phyloP scores from a whole-genome alignment of 2,113 vertebrate species.

The Limnothrissa miodon region DNA sequence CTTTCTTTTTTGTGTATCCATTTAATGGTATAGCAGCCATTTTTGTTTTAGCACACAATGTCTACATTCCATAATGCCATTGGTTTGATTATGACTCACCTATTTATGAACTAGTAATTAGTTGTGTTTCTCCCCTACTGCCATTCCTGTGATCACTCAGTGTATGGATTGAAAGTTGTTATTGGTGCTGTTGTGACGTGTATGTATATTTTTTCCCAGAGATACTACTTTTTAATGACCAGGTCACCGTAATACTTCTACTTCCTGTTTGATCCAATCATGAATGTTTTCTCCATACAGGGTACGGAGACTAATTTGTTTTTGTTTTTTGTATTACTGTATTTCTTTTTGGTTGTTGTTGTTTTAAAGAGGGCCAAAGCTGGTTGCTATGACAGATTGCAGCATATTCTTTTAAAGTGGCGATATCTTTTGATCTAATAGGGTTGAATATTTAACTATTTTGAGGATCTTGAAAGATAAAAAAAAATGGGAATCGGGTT shows the following conservation, averaged over 20 bases:
- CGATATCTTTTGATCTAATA: neutral
- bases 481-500: neutral
- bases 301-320: neutral
- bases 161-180: neutral
- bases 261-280: neutral
- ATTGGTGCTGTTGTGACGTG: neutral
- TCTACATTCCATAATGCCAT: neutral
- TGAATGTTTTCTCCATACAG: neutral
- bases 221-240: neutral
- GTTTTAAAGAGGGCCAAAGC: neutral
- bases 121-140: neutral
- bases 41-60: neutral
- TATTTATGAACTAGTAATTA: slow-evolving; percentile 4
- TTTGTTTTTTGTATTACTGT: neutral
- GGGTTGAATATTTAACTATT: slow-evolving; percentile 5
- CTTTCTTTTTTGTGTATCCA: neutral
- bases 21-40: neutral
- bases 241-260: neutral
- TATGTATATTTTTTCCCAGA: neutral
- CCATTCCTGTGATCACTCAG: neutral
- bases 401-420: neutral
- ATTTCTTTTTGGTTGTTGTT: neutral
- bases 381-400: neutral
- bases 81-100: neutral
- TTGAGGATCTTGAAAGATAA: neutral